A percentile compares a stretch with the other conserved stretches of the same genome.
These are phyloP conservation scores for Galerucella pusilla DNA, from an alignment of 2,888 invertebrate genomes.

Conservation along the genomic window DNA sequence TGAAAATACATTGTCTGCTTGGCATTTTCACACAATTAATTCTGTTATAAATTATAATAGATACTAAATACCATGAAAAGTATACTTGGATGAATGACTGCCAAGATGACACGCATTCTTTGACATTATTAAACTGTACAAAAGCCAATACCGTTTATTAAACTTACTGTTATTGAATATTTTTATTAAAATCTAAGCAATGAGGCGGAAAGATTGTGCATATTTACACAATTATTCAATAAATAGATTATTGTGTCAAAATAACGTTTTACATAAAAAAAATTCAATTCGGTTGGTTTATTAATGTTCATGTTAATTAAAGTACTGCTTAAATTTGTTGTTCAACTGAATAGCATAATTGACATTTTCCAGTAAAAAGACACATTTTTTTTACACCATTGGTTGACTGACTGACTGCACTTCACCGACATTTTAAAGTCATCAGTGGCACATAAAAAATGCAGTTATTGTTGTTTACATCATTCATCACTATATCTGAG, in stretches of 20 bases:
- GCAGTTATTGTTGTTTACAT: no score
- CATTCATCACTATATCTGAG: no score
- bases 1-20: not conserved
- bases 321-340: no score
- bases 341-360: no score
- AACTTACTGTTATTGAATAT: not conserved
- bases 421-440: no score
- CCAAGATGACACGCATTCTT: conserved; percentile 5
- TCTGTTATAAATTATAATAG: not conserved
- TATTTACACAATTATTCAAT: not conserved
- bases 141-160: not conserved
- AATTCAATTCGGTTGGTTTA: no score
- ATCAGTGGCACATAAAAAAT: no score
- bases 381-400: no score
- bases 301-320: no score
- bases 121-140: conserved; percentile 3
- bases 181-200: not conserved
- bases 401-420: no score
- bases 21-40: not conserved
- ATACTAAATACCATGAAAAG: not conserved
- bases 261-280: no score
- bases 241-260: not conserved
- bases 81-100: not conserved
- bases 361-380: no score
- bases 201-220: not conserved